phyloP scores from a whole-genome alignment of 2,113 vertebrate species.

The Gadus macrocephalus region DNA sequence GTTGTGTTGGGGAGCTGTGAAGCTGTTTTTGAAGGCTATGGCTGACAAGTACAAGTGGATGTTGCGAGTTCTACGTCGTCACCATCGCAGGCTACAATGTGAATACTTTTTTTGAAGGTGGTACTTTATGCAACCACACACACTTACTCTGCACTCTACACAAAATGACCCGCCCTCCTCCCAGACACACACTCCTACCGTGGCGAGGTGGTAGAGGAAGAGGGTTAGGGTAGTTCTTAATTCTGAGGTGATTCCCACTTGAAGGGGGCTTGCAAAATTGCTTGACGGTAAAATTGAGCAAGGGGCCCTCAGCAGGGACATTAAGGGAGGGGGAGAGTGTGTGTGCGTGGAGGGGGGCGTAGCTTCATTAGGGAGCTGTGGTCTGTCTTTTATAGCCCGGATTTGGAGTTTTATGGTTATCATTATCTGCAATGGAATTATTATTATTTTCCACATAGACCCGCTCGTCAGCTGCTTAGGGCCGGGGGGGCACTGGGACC shows the following conservation, averaged over 20 bases:
- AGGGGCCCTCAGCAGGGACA: slow-evolving; percentile 52
- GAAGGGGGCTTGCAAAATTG: slow-evolving; percentile 64
- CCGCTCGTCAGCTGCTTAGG: slow-evolving; percentile 54
- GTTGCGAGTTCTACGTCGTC: too few species aligned
- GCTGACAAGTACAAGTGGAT: too few species aligned
- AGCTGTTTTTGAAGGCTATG: too few species aligned
- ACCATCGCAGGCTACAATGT: too few species aligned
- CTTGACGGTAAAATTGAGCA: slow-evolving; percentile 61
- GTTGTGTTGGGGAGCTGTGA: too few species aligned
- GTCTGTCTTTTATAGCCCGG: slow-evolving; percentile 58
- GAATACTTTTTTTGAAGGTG: too few species aligned
- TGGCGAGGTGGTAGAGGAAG: background rate
- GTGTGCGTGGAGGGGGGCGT: slow-evolving; percentile 16
- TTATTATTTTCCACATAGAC: slow-evolving; percentile 60
- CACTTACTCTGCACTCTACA: background rate
- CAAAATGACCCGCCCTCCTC: background rate
- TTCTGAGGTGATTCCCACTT: slow-evolving; percentile 65
- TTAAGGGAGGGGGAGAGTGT: slow-evolving; percentile 42
- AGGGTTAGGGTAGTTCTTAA: slow-evolving; percentile 37
- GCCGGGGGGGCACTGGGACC: slow-evolving; percentile 20
- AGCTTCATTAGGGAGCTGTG: slow-evolving; percentile 61
- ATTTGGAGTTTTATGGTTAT: slow-evolving; percentile 68
- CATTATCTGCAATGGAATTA: slow-evolving; percentile 61
- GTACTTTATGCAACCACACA: too few species aligned
- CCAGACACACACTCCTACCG: slow-evolving; percentile 10